phyloP scores from a whole-genome alignment of 1,140 invertebrate genomes.

The Drosophila orena region DNA sequence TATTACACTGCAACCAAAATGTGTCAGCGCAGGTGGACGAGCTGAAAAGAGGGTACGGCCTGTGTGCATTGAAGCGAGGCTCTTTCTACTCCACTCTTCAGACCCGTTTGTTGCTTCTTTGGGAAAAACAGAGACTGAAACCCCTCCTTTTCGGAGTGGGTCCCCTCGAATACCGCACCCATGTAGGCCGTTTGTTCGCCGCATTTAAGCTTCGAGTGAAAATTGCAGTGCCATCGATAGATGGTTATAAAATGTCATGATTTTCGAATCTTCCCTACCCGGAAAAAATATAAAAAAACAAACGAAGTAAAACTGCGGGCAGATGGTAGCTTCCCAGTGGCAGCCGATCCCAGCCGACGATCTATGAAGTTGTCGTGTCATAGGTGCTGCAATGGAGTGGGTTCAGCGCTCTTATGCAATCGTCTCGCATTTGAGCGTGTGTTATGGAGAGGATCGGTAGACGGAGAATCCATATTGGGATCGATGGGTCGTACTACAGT shows the following conservation, averaged over 20 bases:
- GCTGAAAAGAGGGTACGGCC: conserved; percentile 31
- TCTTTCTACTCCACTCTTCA: conserved; percentile 19
- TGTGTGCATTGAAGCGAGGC: conserved; percentile 74
- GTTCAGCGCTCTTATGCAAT: conserved; percentile 13
- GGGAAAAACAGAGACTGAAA: neutral
- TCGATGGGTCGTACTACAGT: neutral
- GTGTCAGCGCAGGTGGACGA: neutral
- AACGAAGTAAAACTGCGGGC: conserved; percentile 13
- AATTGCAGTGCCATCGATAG: conserved; percentile 42
- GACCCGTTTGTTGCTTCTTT: conserved; percentile 25
- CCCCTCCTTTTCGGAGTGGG: neutral
- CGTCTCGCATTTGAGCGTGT: neutral
- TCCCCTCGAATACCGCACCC: conserved; percentile 8
- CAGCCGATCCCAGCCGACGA: conserved; percentile 17
- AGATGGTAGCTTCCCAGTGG: conserved; percentile 16
- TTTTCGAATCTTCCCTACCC: conserved; percentile 3
- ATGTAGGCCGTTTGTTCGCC: conserved; percentile 1
- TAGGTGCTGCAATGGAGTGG: conserved; percentile 8
- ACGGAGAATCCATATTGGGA: conserved; percentile 15
- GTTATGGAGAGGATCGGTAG: conserved; percentile 10
- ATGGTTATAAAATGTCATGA: conserved; percentile 41
- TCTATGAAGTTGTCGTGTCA: conserved; percentile 42
- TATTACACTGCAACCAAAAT: conserved; percentile 41
- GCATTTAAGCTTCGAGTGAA: conserved; percentile 24
- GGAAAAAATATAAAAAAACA: neutral